These are phyloP conservation scores for Cryptosula pallasiana DNA, from an alignment of 2,888 invertebrate genomes.

Conservation along the genomic window DNA sequence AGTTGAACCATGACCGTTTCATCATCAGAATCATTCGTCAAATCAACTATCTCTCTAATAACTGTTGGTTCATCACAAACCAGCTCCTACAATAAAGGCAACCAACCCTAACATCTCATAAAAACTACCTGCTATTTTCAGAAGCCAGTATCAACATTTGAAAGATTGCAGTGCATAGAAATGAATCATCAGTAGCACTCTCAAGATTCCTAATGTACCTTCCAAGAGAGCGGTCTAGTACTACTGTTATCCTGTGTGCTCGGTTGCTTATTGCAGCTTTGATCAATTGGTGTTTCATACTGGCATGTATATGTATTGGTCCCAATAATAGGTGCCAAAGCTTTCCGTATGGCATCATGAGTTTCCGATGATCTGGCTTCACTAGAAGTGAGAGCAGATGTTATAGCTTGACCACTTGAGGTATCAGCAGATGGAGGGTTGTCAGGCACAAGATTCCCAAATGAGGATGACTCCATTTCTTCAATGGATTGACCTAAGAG, in stretches of 20 bases:
- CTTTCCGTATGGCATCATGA: neutral
- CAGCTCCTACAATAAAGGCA: conserved; percentile 5
- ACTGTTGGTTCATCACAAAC: conserved; percentile 1
- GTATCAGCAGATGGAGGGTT: too few species aligned
- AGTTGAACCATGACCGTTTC: neutral
- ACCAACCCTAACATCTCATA: too few species aligned
- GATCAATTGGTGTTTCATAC: neutral
- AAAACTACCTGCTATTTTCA: too few species aligned
- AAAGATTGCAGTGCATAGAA: too few species aligned
- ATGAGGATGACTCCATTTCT: too few species aligned
- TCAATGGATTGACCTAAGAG: too few species aligned
- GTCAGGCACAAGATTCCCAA: too few species aligned
- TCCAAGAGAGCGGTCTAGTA: neutral
- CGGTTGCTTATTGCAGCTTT: neutral
- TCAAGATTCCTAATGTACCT: neutral
- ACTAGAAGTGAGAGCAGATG: too few species aligned
- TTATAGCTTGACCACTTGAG: too few species aligned
- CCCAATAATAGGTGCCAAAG: neutral
- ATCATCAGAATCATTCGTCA: neutral
- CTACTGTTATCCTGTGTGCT: neutral
- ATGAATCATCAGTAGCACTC: too few species aligned
- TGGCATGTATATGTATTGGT: neutral
- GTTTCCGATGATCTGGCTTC: too few species aligned
- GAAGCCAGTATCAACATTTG: too few species aligned
- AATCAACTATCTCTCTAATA: neutral